These are phyloP conservation scores for Xestia sexstrigata DNA, from an alignment of 2,888 invertebrate species.

Conservation along the genomic window DNA sequence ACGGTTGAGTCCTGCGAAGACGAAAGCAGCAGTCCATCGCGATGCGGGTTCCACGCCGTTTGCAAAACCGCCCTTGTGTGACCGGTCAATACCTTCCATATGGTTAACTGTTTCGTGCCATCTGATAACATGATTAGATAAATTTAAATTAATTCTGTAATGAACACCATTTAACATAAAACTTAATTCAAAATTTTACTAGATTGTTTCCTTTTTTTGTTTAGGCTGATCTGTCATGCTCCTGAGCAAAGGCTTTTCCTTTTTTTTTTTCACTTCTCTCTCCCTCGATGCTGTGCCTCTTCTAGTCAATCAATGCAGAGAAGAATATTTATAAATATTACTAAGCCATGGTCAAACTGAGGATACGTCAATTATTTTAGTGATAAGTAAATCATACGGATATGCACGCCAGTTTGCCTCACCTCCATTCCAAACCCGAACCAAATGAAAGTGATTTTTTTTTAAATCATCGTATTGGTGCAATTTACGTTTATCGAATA, in stretches of 20 bases:
- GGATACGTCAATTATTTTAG: not conserved
- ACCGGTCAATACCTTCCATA: constrained; percentile 82
- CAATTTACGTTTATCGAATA: not conserved
- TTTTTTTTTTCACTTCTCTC: not conserved
- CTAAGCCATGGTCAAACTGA: not conserved
- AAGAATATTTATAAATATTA: not conserved
- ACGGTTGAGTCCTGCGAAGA: constrained; percentile 93
- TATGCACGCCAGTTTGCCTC: not conserved
- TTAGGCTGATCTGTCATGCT: not conserved
- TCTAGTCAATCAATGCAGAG: not conserved
- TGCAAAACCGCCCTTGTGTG: constrained; percentile 91
- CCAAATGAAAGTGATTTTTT: too few relatives aligned
- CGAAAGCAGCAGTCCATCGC: constrained; percentile 92
- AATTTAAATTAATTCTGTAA: not conserved
- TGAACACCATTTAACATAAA: not conserved
- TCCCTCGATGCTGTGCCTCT: not conserved
- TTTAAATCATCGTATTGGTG: not conserved
- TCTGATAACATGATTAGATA: constrained; percentile 67
- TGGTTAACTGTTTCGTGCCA: constrained; percentile 72
- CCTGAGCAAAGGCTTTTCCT: not conserved
- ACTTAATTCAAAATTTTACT: not conserved
- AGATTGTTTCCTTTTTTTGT: not conserved
- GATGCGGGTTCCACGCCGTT: constrained; percentile 93
- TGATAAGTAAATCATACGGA: too few relatives aligned
- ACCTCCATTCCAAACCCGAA: too few relatives aligned